Base-by-base conservation (phyloP, 2,797 vertebrate genomes). In the Enteromius thamalakanensis region DNA sequence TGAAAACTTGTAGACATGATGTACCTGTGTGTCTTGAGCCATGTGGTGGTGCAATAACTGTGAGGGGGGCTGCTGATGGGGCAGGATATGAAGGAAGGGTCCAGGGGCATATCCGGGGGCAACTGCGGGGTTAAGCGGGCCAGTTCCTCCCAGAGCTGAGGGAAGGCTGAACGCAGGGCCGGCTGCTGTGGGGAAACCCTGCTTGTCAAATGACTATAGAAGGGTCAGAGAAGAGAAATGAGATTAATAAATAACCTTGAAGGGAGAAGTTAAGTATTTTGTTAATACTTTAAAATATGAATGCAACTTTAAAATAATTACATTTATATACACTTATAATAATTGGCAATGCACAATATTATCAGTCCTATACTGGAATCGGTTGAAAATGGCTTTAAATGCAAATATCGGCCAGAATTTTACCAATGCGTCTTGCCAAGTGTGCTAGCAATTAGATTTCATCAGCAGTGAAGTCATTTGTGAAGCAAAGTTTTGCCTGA, bases 11-110 rank as follows among this genome's bases (percentile, higher is more conserved):
- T 32, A 45, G 7, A 62, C 3, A 8, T 67, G 62, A 89, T 93
- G 83, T 91, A 99, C 97, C 97, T 97, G 98, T 89, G 95, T 93
- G 1, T 99, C 97, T 91, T 97, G 98, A 53, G 96, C 94, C 53
- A 99, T 95, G 89, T 99, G 98, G 89, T 98, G 98, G 90, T 99
- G 98, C 83, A 99, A 91, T 93, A 99, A 90, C 94, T 98, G 98
- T 34, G 98, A 98, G 88, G 97, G 98, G 74, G 97, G 97, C 93
- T 99, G 98, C 94, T 99, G 98, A 92, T 98, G 95, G 17, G 97
- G 97, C 87, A 99, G 91, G 90, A 99, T 97, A 88, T 98, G 98
- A 29, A 99, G 92, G 90, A 98, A 98, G 0, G 96, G 97, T n/a
- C 95, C 94, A 3, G 96, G 97, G 6, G 94, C 96, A 0, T 99